Evolutionary conservation across 2,888 invertebrate genomes (phyloP).

Genomic region (Gastrophysa polygoni): DNA sequence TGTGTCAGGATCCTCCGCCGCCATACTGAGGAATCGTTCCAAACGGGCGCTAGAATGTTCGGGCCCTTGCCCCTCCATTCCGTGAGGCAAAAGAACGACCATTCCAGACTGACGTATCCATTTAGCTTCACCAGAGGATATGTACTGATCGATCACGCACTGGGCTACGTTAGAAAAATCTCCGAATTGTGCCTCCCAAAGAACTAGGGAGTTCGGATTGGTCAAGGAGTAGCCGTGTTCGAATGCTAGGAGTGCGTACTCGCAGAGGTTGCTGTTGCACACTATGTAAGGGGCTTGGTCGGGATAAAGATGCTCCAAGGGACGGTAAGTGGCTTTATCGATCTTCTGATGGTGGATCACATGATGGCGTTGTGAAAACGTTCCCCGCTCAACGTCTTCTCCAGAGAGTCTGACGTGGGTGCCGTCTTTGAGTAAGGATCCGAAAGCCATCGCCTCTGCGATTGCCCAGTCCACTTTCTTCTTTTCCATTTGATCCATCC

Average conservation of each 20-base stretch:
- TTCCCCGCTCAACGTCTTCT: constrained; percentile 98
- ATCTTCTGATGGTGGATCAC: constrained; percentile 98
- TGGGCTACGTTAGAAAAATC: constrained; percentile 99
- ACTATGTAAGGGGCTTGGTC: constrained; percentile 98
- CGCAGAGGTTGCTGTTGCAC: constrained; percentile 97
- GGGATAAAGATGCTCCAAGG: constrained; percentile 90
- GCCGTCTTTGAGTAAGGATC: constrained; percentile 94
- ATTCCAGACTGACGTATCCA: constrained; percentile 98
- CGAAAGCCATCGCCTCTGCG: constrained; percentile 97
- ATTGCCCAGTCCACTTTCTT: constrained; percentile 94
- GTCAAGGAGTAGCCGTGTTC: constrained; percentile 85
- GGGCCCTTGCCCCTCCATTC: constrained; percentile 95
- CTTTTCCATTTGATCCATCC: constrained; percentile 90
- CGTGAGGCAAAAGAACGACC: constrained; percentile 94
- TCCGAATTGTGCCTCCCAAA: constrained; percentile 99
- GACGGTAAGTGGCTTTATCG: constrained; percentile 77
- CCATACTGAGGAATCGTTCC: constrained; percentile 93
- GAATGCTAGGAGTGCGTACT: constrained; percentile 82
- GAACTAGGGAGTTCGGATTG: constrained; percentile 94
- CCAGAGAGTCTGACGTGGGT: constrained; percentile 93
- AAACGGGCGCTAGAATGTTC: constrained; percentile 91
- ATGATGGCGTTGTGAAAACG: constrained; percentile 87
- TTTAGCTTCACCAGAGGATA: constrained; percentile 92
- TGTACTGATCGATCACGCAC: constrained; percentile 93
- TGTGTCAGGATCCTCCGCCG: constrained; percentile 93